Base-by-base conservation (phyloP, 1,140 invertebrate species). In the Brachionus calyciflorus region DNA sequence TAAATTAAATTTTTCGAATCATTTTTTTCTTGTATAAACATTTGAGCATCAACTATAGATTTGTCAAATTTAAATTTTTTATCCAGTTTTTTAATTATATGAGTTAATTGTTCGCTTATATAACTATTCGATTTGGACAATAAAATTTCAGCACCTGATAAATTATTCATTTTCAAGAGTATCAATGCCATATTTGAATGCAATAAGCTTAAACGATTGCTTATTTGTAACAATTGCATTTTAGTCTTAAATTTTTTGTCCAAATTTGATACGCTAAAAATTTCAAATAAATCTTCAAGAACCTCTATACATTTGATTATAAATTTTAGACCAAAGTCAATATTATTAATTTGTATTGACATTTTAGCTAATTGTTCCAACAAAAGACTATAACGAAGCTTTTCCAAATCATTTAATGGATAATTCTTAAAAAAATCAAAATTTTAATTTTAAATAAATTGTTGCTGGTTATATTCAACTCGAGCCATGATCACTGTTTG, bases 131-230 rank as follows among this genome's bases (percentile, higher is more conserved):
- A 19, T 19, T 73, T 73, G 28, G 26, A 21, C 69, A 73, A 55
- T 37, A 73, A 24, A 14, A 73, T 21, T 10, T 28, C 46, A 41
- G 46, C 51, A 51, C 28, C 69, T 1, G 49, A 21, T 26, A 73
- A 14, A 37, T 73, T 73, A 24, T 55, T 55, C 5, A 73, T 30
- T 55, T 73, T 73, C 7, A 73, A 37, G 19, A 73, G 6, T 17
- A 73, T 17, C 21, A 73, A 26, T 6, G 69, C 69, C 69, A 73
- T 73, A 3, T 49, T 73, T 24, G 69, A 73, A 17, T 73, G 69
- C n/a, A 73, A 12, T 2, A 33, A 19, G 17, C 69, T 73, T 6
- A 73, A 24, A 10, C 69, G 69, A 19, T 73, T 73, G 46, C 69
- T 73, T 19, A 73, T 73, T 51, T 55, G 69, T 30, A 51, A 37